phyloP scores from a whole-genome alignment of 2,888 invertebrate genomes.

The Eupsilia transversa region DNA sequence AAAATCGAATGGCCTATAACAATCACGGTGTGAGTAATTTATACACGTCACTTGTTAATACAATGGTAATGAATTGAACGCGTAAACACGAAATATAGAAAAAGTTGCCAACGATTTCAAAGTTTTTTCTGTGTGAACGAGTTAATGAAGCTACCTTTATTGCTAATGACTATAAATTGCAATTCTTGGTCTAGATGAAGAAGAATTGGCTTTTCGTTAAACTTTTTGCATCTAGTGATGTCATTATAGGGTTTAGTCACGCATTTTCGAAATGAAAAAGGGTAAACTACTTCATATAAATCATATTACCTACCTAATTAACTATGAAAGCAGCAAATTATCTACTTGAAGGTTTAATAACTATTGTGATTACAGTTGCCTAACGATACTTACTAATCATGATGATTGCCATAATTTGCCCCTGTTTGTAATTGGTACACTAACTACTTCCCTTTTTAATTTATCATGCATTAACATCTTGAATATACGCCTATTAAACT shows the following conservation, averaged over 20 bases:
- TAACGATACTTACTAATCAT: not conserved
- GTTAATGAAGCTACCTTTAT: conserved; percentile 40
- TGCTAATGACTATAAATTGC: conserved; percentile 56
- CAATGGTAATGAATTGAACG: conserved; percentile 53
- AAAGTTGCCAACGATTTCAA: conserved; percentile 42
- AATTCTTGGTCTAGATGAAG: conserved; percentile 36
- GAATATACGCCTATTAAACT: not conserved
- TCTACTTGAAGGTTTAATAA: not conserved
- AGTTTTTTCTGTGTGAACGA: conserved; percentile 61
- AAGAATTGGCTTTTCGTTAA: conserved; percentile 45
- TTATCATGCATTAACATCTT: not conserved
- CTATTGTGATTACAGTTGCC: conserved; percentile 2
- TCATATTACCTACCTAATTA: conserved; percentile 12
- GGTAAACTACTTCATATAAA: not conserved
- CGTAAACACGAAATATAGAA: conserved; percentile 49
- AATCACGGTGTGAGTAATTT: conserved; percentile 39
- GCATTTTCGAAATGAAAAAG: conserved; percentile 28
- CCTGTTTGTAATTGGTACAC: not conserved
- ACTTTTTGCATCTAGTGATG: conserved; percentile 18
- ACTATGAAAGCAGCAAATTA: conserved; percentile 13
- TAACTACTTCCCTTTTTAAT: not conserved
- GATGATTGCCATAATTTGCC: not conserved
- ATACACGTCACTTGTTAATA: conserved; percentile 41
- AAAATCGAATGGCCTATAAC: conserved; percentile 36
- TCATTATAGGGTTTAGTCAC: conserved; percentile 30